These are phyloP conservation scores for Taeniopygia guttata DNA, from an alignment of 2,797 vertebrate genomes.

Conservation along the genomic window DNA sequence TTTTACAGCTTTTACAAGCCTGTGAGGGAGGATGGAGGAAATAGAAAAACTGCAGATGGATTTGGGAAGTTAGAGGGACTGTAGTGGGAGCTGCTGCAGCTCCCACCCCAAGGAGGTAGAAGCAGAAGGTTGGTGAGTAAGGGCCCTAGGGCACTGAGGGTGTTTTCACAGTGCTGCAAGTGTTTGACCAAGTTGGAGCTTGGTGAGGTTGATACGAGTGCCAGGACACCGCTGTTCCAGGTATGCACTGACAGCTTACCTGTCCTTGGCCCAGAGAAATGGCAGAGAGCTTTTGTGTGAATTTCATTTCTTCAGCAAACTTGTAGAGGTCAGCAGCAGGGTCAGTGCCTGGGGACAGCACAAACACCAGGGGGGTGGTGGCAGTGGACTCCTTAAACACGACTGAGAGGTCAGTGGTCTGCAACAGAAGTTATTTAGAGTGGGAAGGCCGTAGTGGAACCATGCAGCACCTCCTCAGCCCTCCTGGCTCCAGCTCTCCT, in stretches of 20 bases:
- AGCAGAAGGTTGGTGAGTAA: background rate
- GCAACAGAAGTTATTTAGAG: conserved; percentile 2
- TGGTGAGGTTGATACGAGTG: background rate
- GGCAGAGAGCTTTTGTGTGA: conserved; percentile 87
- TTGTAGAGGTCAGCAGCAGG: conserved; percentile 90
- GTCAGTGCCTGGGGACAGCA: conserved; percentile 90
- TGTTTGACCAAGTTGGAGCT: background rate
- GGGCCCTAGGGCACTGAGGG: background rate
- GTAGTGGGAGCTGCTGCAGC: background rate
- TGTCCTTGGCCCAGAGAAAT: conserved; percentile 93
- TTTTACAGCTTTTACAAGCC: background rate
- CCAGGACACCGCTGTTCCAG: background rate
- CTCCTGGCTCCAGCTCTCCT: background rate
- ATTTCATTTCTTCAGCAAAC: conserved; percentile 90
- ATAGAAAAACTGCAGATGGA: background rate
- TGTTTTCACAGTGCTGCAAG: background rate
- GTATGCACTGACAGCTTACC: conserved; percentile 70
- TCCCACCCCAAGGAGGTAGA: background rate
- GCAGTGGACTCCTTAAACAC: conserved; percentile 86
- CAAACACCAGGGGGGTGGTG: conserved; percentile 84
- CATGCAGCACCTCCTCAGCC: background rate
- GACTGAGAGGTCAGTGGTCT: conserved; percentile 84
- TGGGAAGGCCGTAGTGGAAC: fast-evolving
- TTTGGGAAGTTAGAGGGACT: background rate
- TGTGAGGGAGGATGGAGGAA: background rate